phyloP scores from a whole-genome alignment of 2,888 invertebrate genomes.

The Ichneumon xanthorius region DNA sequence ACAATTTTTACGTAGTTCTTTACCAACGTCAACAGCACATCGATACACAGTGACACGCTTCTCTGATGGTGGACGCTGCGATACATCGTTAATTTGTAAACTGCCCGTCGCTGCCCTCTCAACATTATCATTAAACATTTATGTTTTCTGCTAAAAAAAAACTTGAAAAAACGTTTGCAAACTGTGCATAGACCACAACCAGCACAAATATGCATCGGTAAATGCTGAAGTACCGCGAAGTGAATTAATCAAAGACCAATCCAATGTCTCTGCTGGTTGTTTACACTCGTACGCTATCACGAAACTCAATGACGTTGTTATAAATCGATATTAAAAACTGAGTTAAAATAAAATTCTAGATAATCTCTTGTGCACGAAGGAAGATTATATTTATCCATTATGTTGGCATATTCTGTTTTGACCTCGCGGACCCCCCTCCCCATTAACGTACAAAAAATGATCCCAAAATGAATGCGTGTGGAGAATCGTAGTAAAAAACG shows the following conservation, averaged over 20 bases:
- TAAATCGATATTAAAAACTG: background rate
- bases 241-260: background rate
- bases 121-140: background rate
- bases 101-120: background rate
- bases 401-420: conserved; percentile 7
- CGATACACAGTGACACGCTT: no score
- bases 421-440: conserved; percentile 1
- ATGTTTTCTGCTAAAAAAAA: background rate
- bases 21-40: background rate
- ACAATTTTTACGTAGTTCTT: background rate
- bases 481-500: no score
- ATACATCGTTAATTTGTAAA: background rate
- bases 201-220: background rate
- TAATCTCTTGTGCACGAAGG: background rate
- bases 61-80: no score
- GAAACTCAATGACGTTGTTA: background rate
- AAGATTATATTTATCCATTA: background rate
- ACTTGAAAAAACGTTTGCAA: background rate
- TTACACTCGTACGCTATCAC: background rate
- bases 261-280: background rate
- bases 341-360: background rate
- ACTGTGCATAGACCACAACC: background rate
- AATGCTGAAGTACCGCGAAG: background rate
- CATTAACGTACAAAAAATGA: background rate
- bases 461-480: no score